Evolutionary conservation across 2,797 vertebrate genomes (phyloP), one percentile per base, ranked within the genome.

Genomic region (Artibeus jamaicensis): DNA sequence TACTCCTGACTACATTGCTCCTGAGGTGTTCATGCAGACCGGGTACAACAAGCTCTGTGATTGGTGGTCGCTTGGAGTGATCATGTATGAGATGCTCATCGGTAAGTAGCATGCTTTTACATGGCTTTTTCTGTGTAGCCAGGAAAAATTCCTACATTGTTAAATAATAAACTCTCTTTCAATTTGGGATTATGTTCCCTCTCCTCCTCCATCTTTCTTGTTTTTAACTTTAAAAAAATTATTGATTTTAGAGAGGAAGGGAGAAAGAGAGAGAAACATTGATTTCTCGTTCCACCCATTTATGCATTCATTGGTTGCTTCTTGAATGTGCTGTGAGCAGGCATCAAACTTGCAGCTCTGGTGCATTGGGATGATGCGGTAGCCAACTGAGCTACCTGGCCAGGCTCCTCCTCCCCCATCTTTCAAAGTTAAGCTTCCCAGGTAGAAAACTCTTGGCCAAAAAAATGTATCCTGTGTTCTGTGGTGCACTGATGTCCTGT

Each of bases 1-100:
- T 70, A 99, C 99, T 29, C 99, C 99, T 10, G 99, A 99, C 96
- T 99, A 99, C 98, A 99, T 99, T 32, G 99, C 99, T 78, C 99
- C 99, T 0, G 99, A 99, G 87, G 99, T 99, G 3, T 99, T 99
- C 98, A 98, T 99, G 99, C 99, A 99, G 98, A 99, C 99, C 0
- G 99, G 99, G 0, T 99, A 99, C 98, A 99, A 99, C 98, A 99
- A 99, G 94, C 99, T 99, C 1, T 99, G 99, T 95, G 99, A 99
- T 91, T 99, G 99, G 99, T 99, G 99, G 99, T 99, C 99, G 18
- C 98, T 99, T 3, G 99, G 99, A 3, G 99, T 99, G 97, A 99
- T 99, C 98, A 99, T 99, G 99, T 99, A 99, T 5, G 99, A 99
- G 98, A 99, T 99, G 99, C 81, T 99, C 90, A 99, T 99, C 0